A percentile compares a stretch with the other conserved stretches of the same genome.
phyloP scores from a whole-genome alignment of 2,113 vertebrate species.

The Mus pahari region DNA sequence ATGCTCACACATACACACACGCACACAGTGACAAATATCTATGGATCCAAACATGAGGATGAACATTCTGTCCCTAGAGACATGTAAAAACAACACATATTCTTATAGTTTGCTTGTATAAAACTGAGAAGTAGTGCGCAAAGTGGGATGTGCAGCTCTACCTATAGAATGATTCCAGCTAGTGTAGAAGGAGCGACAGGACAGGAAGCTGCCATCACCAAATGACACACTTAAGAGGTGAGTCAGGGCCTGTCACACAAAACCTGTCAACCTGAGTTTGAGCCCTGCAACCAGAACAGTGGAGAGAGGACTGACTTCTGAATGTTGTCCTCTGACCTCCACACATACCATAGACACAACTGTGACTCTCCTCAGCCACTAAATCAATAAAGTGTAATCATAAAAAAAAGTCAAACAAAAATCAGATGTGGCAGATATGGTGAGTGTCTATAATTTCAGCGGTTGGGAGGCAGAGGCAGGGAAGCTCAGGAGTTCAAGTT shows the following conservation, averaged over 20 bases:
- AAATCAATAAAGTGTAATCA: neutral
- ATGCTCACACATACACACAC: too few species aligned
- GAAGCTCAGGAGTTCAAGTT: neutral
- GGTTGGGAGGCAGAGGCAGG: neutral
- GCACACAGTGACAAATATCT: neutral
- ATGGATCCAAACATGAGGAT: neutral
- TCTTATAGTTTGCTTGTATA: neutral
- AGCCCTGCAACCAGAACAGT: neutral
- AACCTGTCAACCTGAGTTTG: neutral
- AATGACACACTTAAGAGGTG: neutral
- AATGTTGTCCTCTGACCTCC: neutral
- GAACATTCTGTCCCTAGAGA: neutral
- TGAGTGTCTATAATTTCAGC: neutral
- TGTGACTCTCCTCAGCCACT: neutral
- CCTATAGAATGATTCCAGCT: neutral
- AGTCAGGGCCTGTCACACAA: neutral
- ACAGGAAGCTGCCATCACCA: neutral
- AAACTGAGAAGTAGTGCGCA: neutral
- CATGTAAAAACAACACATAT: neutral
- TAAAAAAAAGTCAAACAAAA: neutral
- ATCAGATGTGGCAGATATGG: neutral
- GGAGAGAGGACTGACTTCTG: neutral
- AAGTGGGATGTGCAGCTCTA: neutral
- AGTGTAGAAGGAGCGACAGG: neutral
- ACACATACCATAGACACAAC: neutral